Conservation (phyloP, 2,797 vertebrate species). For the Muscicapa striata region DNA sequence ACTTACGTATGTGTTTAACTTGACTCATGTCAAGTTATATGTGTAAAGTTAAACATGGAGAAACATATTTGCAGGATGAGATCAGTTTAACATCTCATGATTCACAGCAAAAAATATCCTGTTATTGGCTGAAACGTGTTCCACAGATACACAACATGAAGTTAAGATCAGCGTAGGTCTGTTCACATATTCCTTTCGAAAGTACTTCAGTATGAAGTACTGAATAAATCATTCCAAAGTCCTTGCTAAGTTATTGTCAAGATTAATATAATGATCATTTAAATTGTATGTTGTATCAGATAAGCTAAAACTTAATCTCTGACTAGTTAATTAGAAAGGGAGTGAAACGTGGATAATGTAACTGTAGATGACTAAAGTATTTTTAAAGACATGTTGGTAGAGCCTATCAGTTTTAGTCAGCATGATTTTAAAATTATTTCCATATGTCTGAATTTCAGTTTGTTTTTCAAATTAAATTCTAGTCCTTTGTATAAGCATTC, state of each 20-base stretch:
- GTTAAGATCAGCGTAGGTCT: not conserved
- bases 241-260: not conserved
- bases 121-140: not conserved
- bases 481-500: not conserved
- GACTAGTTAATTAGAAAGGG: constrained; percentile 20
- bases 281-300: not conserved
- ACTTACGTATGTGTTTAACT: constrained; percentile 56
- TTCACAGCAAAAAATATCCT: not conserved
- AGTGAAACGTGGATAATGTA: not conserved
- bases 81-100: constrained; percentile 36
- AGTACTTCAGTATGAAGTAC: not conserved
- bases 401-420: constrained; percentile 25
- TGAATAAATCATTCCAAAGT: not conserved
- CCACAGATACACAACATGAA: not conserved
- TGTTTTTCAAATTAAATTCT: constrained; percentile 36
- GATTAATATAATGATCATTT: not conserved
- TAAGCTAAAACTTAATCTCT: constrained; percentile 5
- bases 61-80: constrained; percentile 20
- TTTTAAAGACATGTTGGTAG: not conserved
- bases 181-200: not conserved
- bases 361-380: not conserved
- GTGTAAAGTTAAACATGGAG: constrained; percentile 40
- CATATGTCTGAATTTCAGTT: constrained; percentile 52
- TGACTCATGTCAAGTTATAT: constrained; percentile 1
- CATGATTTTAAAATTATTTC: constrained; percentile 44